Conservation (phyloP, 2,888 invertebrate species). For the Chrysodeixis includens region DNA sequence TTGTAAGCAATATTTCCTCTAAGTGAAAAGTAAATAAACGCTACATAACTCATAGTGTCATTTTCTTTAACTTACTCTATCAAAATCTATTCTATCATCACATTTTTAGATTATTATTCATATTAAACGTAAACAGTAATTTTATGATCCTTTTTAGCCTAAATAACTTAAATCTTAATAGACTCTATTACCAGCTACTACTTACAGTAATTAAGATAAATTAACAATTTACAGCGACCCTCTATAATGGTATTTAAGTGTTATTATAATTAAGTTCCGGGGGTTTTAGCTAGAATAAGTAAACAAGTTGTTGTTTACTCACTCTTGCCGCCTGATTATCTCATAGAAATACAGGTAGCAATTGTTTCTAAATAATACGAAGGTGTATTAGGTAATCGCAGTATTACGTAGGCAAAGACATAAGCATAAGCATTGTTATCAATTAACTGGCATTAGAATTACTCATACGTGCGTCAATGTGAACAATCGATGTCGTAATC, state of each 20-base stretch:
- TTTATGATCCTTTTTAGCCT: too few relatives aligned
- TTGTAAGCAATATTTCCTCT: not conserved
- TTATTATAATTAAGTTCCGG: not conserved
- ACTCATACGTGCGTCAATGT: slow-evolving; percentile 48
- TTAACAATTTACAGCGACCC: not conserved
- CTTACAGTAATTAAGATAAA: not conserved
- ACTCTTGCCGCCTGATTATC: not conserved
- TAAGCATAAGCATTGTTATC: slow-evolving; percentile 40
- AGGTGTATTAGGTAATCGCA: slow-evolving; percentile 34
- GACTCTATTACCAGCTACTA: not conserved
- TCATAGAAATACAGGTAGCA: slow-evolving; percentile 5
- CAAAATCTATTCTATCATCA: too few relatives aligned
- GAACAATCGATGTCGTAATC: slow-evolving; percentile 54
- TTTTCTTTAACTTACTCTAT: too few relatives aligned
- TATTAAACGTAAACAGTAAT: not conserved
- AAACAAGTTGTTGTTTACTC: not conserved
- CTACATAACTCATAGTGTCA: too few relatives aligned
- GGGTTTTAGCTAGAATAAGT: not conserved
- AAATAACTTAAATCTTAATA: not conserved
- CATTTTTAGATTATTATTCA: too few relatives aligned
- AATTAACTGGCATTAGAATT: slow-evolving; percentile 39
- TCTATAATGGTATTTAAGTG: not conserved
- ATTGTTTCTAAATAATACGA: slow-evolving; percentile 27
- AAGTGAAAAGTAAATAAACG: not conserved
- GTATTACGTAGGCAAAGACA: slow-evolving; percentile 40